Percentiles rank a stretch among this genome's conserved stretches.
phyloP scores from a whole-genome alignment of 2,113 vertebrate species.

The Eulemur rufifrons region DNA sequence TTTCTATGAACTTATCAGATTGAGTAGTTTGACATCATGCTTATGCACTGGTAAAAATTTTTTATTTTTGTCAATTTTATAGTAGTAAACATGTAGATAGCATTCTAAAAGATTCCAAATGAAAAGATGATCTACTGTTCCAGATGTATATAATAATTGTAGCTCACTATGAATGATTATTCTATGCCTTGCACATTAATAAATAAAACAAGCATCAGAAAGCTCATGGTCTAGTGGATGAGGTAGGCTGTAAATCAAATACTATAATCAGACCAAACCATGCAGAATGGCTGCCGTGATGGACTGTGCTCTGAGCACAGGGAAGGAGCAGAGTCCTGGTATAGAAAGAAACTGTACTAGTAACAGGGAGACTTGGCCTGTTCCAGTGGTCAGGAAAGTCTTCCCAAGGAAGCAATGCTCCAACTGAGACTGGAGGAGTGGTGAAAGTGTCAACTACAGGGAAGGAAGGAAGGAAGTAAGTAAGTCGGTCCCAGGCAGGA shows the following conservation, averaged over 20 bases:
- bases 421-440: background rate
- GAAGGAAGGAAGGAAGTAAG: too few relatives aligned
- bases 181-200: background rate
- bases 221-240: background rate
- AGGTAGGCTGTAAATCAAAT: background rate
- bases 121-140: background rate
- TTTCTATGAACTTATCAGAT: background rate
- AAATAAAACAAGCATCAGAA: constrained; percentile 2
- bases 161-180: background rate
- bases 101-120: background rate
- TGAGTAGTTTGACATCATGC: background rate
- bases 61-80: background rate
- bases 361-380: background rate
- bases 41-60: background rate
- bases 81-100: background rate
- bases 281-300: background rate
- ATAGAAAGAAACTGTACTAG: background rate
- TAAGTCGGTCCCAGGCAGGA: background rate
- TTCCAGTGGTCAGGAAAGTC: background rate
- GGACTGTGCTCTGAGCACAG: background rate
- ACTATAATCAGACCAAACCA: background rate
- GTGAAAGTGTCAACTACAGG: background rate
- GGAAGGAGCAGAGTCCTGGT: background rate
- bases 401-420: background rate
- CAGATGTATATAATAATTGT: background rate